These are phyloP conservation scores for Hafferia zeledoni DNA, from an alignment of 2,797 vertebrate species.

Conservation along the genomic window DNA sequence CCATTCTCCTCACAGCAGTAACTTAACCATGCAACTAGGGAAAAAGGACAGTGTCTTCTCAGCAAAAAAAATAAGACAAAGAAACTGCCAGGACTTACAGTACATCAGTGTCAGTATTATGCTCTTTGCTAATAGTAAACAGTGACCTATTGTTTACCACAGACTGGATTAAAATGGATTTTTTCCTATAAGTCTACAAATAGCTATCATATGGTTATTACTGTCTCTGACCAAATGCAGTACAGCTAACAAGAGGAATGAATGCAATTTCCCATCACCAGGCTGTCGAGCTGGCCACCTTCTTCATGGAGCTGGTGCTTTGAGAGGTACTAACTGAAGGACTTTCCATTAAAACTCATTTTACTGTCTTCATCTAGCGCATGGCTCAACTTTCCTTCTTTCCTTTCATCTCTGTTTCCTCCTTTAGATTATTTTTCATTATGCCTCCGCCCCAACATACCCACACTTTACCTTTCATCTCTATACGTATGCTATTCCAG, in stretches of 20 bases:
- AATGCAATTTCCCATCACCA: not conserved
- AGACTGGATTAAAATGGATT: not conserved
- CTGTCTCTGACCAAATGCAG: not conserved
- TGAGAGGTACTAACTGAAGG: conserved; percentile 45
- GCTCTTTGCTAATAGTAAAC: not conserved
- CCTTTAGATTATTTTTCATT: conserved; percentile 60
- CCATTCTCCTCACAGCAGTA: not conserved
- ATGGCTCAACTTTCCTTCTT: conserved; percentile 39
- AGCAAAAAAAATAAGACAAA: not conserved
- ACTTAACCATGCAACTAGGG: not conserved
- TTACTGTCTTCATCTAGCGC: conserved; percentile 2
- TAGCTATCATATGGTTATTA: not conserved
- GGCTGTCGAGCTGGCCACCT: not conserved
- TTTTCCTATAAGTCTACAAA: not conserved
- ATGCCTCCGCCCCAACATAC: conserved; percentile 23
- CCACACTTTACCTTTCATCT: conserved; percentile 56
- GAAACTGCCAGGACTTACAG: not conserved
- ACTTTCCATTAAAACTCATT: conserved; percentile 44
- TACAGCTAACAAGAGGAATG: not conserved
- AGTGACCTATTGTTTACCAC: not conserved
- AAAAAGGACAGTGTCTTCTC: not conserved
- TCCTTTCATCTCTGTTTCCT: conserved; percentile 51
- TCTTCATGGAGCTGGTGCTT: conserved; percentile 19
- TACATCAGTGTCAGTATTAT: not conserved
- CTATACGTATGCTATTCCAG: conserved; percentile 41